phyloP scores from a whole-genome alignment of 1,140 invertebrate species.

The Caenorhabditis inopinata region DNA sequence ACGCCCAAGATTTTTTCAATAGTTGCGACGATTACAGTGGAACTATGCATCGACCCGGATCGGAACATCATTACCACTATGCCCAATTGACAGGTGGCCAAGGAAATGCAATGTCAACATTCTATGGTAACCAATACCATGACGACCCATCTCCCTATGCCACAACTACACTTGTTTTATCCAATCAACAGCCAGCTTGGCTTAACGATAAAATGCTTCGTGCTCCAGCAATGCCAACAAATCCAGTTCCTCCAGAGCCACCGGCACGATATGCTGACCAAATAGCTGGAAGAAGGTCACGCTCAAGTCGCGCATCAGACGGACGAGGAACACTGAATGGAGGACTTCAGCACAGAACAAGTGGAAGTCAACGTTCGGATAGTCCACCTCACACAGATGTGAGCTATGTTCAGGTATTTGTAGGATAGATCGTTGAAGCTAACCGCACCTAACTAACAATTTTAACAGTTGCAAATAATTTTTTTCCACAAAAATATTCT shows the following conservation, averaged over 20 bases:
- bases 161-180: conserved; percentile 60
- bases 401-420: conserved; percentile 57
- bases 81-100: conserved; percentile 53
- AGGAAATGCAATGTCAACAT: conserved; percentile 49
- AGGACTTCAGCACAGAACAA: conserved; percentile 2
- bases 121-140: conserved; percentile 52
- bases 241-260: conserved; percentile 50
- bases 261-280: conserved; percentile 46
- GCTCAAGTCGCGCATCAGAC: conserved; percentile 30
- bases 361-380: conserved; percentile 47
- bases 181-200: conserved; percentile 50
- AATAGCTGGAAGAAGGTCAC: conserved; percentile 32
- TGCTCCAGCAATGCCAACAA: conserved; percentile 46
- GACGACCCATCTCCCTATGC: conserved; percentile 62
- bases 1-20: conserved; percentile 46
- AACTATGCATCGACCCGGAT: conserved; percentile 48
- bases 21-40: conserved; percentile 43
- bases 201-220: conserved; percentile 48
- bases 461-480: background rate
- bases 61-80: conserved; percentile 59
- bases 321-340: conserved; percentile 2
- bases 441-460: background rate
- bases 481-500: background rate
- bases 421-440: background rate
- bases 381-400: conserved; percentile 61